Evolutionary conservation across 2,888 invertebrate genomes (phyloP).

Genomic region (Phragmatobia fuliginosa): DNA sequence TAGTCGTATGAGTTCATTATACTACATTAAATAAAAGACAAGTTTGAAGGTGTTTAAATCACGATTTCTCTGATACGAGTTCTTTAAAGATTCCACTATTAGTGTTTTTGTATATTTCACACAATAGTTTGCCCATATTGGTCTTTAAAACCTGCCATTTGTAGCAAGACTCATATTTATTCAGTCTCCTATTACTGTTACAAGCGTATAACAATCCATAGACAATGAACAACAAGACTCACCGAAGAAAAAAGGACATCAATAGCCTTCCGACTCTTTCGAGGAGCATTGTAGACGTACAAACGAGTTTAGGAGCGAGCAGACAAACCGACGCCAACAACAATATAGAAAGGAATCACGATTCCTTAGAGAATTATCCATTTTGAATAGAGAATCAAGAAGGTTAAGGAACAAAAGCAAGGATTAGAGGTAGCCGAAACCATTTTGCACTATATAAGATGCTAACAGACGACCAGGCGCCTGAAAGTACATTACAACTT

Average conservation of each 20-base stretch:
- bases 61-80: background rate
- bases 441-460: constrained; percentile 1
- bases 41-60: background rate
- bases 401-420: constrained; percentile 6
- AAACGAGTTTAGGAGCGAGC: constrained; percentile 47
- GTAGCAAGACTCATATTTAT: constrained; percentile 5
- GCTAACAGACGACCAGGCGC: background rate
- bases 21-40: background rate
- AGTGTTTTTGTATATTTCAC: too few relatives aligned
- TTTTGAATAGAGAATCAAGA: constrained; percentile 12
- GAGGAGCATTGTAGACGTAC: constrained; percentile 33
- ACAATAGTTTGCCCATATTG: too few relatives aligned
- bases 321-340: constrained; percentile 49
- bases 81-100: too few relatives aligned
- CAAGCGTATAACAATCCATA: constrained; percentile 26
- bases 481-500: background rate
- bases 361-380: constrained; percentile 20
- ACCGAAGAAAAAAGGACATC: constrained; percentile 57
- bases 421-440: constrained; percentile 13
- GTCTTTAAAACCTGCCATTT: background rate
- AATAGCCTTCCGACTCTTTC: constrained; percentile 55
- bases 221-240: constrained; percentile 32
- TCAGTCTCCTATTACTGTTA: constrained; percentile 16
- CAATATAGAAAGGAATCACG: constrained; percentile 26
- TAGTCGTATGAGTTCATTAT: constrained; percentile 17